Base-by-base conservation (phyloP, 2,888 invertebrate species). In the Amphipoea lucens region DNA sequence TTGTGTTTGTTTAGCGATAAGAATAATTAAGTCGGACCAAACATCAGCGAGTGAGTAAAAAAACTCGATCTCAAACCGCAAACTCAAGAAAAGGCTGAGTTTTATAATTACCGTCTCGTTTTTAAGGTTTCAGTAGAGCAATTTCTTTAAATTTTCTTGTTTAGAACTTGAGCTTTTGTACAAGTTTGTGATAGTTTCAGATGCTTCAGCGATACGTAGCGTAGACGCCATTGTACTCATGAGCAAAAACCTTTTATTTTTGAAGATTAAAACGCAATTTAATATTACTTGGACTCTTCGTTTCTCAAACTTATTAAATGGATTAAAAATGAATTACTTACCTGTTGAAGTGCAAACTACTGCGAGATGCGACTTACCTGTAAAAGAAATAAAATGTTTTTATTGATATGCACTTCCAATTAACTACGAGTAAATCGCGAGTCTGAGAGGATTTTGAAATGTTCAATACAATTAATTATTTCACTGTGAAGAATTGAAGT, bases 341-440 rank as follows among this genome's bases (percentile, higher is more conserved):
- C 79, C 68, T 36, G 40, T 1, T 40, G 40, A 29, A 23, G 17
- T 45, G 29, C 45, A 57, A 12, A 11, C 17, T 5, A 54, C 68
- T n/a, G 20, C 7, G 11, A 42, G n/a, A 57, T 45, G n/a, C 23
- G 29, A 74, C 80, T 80, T 80, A 80, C 80, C 81, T 80, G 74
- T 81, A 63, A 80, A 63, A 68, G 4, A 63, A 51, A 75, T 20
- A 66, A 51, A 67, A 42, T 2, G 7, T 17, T 29, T 48, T 63
- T 40, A 69, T 60, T 29, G 12, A 5, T 29, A n/a, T n/a, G 57
- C 1, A n/a, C 36, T 40, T 51, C 36, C 60, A 62, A 66, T 66
- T 17, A n/a, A 42, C 14, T 29, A 29, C n/a, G n/a, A 29, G 1
- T 71, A 29, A 60, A 60, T 51, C 40, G 66, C 14, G 48, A 60